Percentiles rank a stretch among this genome's conserved stretches.
phyloP scores from a whole-genome alignment of 2,113 vertebrate genomes.

The Myanophis thanlyinensis region DNA sequence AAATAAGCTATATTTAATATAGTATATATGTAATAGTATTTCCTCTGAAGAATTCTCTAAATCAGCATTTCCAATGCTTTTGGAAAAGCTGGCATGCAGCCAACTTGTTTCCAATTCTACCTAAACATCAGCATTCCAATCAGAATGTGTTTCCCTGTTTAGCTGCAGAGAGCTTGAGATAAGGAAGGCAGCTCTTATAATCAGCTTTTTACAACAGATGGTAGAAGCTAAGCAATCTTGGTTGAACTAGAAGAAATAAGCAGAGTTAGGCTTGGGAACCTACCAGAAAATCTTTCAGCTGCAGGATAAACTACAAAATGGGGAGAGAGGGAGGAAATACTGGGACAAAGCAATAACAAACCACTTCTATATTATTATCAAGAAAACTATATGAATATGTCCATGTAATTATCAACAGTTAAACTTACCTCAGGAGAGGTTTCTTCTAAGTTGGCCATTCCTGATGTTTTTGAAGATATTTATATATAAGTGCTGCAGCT shows the following conservation, averaged over 20 bases:
- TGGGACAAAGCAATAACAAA: neutral
- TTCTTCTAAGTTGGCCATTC: neutral
- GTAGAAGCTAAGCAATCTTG: neutral
- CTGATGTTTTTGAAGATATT: neutral
- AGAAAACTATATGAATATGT: neutral
- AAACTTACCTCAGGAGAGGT: neutral
- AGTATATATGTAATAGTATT: neutral
- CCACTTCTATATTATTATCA: neutral
- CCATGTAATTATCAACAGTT: neutral
- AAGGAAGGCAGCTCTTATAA: neutral
- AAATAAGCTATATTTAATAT: neutral
- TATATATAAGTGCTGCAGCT: neutral
- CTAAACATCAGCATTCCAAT: neutral
- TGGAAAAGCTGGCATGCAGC: neutral
- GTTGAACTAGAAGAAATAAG: neutral
- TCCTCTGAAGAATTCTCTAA: neutral
- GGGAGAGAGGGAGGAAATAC: neutral
- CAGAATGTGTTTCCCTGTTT: neutral
- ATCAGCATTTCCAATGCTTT: neutral
- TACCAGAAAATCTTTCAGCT: neutral
- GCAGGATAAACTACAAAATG: neutral
- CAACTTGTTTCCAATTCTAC: neutral
- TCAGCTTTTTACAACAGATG: neutral
- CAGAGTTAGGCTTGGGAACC: neutral
- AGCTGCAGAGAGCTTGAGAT: neutral